A percentile compares a stretch with the other conserved stretches of the same genome.
phyloP scores from a whole-genome alignment of 2,113 vertebrate species.

The Columba janthina region DNA sequence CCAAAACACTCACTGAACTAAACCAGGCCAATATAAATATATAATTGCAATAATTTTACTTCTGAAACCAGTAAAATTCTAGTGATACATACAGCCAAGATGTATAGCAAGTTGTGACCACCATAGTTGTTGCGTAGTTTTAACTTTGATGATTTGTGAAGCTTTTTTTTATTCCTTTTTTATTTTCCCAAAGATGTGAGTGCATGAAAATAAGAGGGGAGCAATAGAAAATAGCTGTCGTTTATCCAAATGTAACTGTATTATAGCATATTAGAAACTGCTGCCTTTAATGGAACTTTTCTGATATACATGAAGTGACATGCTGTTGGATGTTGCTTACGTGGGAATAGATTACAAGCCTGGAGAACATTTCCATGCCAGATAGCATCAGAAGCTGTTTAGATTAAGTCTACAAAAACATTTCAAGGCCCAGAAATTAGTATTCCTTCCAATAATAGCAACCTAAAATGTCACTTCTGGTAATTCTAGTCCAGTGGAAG shows the following conservation, averaged over 20 bases:
- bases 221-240: not conserved
- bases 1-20: not conserved
- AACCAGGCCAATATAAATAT: conserved; percentile 10
- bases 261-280: not conserved
- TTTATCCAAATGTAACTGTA: not conserved
- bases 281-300: not conserved
- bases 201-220: not conserved
- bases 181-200: not conserved
- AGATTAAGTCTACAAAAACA: not conserved
- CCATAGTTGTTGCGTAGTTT: not conserved
- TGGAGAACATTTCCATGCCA: not conserved
- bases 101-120: not conserved
- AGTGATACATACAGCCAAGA: not conserved
- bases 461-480: not conserved
- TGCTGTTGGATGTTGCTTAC: not conserved
- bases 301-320: not conserved
- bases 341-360: not conserved
- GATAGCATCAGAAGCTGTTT: not conserved
- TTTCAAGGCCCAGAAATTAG: not conserved
- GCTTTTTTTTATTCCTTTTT: too few species aligned
- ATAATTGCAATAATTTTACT: not conserved
- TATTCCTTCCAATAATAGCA: not conserved
- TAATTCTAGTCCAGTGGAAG: not conserved
- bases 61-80: not conserved
- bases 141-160: conserved; percentile 54